phyloP scores from a whole-genome alignment of 1,140 invertebrate genomes.

The Neodiprion pinetum region DNA sequence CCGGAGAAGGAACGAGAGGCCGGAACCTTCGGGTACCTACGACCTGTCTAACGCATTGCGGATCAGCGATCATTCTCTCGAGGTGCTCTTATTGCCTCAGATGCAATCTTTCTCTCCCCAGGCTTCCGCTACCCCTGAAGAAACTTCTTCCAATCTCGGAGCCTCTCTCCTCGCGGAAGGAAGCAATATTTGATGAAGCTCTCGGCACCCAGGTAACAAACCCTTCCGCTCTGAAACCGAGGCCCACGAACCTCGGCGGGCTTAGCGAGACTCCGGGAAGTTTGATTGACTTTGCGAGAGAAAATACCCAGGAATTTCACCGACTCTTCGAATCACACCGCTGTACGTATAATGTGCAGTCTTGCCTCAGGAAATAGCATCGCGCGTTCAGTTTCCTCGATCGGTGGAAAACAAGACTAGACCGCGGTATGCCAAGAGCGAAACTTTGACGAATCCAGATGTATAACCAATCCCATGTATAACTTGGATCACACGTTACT shows the following conservation, averaged over 20 bases:
- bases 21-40: too few species aligned
- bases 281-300: neutral
- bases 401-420: neutral
- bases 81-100: neutral
- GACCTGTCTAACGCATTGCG: neutral
- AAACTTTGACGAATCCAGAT: neutral
- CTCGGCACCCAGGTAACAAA: neutral
- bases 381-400: neutral
- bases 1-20: too few species aligned
- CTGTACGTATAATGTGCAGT: neutral
- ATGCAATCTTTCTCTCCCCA: neutral
- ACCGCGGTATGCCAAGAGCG: neutral
- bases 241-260: neutral
- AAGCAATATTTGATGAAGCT: conserved; percentile 3
- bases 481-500: too few species aligned
- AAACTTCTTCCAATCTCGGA: neutral
- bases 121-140: neutral
- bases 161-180: neutral
- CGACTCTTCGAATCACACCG: neutral
- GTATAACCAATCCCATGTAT: too few species aligned
- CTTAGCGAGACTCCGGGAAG: neutral
- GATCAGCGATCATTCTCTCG: neutral
- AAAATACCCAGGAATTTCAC: neutral
- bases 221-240: neutral
- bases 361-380: neutral